These are phyloP conservation scores for Craseonycteris thonglongyai DNA, from an alignment of 2,113 vertebrate genomes.

Conservation along the genomic window DNA sequence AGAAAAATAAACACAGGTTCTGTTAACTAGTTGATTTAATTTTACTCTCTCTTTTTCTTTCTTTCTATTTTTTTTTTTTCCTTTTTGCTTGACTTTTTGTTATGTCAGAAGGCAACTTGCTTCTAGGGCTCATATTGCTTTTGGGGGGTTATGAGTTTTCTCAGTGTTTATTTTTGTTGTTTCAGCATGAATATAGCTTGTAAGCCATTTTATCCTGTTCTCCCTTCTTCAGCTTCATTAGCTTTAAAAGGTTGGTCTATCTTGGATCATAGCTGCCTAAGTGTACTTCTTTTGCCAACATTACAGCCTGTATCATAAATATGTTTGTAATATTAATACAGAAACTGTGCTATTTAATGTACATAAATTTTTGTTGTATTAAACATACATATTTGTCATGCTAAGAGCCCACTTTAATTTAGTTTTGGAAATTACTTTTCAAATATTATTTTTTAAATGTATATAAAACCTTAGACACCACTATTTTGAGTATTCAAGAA, in stretches of 20 bases:
- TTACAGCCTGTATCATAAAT: neutral
- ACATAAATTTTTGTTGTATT: neutral
- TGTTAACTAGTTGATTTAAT: neutral
- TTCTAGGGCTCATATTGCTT: neutral
- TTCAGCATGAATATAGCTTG: neutral
- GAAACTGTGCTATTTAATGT: neutral
- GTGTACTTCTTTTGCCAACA: neutral
- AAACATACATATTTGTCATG: neutral
- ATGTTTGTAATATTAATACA: neutral
- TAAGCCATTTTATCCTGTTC: neutral
- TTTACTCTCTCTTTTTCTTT: too few species aligned
- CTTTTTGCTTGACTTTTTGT: neutral
- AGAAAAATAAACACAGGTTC: neutral
- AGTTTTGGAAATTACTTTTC: neutral
- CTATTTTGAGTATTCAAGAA: neutral
- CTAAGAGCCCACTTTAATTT: neutral
- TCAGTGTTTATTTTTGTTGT: neutral
- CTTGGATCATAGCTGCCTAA: neutral
- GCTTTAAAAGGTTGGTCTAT: neutral
- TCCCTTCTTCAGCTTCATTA: neutral
- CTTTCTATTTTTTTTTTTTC: neutral
- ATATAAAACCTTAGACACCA: neutral
- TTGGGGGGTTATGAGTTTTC: neutral
- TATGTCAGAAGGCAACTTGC: neutral
- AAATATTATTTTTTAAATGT: neutral